Conservation (phyloP, 1,140 invertebrate species). For the Aphis gossypii region DNA sequence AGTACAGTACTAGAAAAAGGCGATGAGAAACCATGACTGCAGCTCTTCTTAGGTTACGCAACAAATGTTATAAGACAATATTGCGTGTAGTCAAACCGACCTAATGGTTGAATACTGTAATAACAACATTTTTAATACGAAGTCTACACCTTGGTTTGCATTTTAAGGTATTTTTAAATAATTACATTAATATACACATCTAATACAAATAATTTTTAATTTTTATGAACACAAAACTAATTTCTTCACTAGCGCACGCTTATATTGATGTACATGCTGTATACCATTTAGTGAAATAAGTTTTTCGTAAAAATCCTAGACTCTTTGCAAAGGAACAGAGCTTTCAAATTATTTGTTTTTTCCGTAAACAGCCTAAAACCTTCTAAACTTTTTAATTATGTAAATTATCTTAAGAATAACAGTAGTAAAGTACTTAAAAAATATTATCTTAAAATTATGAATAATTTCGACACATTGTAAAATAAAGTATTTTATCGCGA, state of each 20-base stretch:
- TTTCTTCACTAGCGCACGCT: background rate
- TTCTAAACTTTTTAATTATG: background rate
- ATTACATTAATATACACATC: background rate
- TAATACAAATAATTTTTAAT: background rate
- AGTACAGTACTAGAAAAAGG: background rate
- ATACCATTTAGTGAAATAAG: background rate
- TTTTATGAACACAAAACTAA: background rate
- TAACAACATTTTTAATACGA: background rate
- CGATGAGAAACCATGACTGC: background rate
- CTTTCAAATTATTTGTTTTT: background rate
- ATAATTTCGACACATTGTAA: background rate
- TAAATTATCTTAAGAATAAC: background rate
- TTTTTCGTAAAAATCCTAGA: background rate
- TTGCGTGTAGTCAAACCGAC: background rate
- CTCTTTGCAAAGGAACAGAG: background rate
- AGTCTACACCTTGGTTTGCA: background rate
- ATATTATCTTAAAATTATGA: background rate
- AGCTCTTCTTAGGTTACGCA: background rate
- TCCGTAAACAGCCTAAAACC: background rate
- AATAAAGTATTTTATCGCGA: background rate
- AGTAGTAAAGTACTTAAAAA: background rate
- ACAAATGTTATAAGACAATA: background rate
- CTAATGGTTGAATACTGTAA: background rate
- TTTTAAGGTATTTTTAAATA: background rate
- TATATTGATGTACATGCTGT: background rate